Percentiles rank a stretch among this genome's conserved stretches.
Conservation (phyloP, 2,888 invertebrate species). For the Brachyopa scutellaris region DNA sequence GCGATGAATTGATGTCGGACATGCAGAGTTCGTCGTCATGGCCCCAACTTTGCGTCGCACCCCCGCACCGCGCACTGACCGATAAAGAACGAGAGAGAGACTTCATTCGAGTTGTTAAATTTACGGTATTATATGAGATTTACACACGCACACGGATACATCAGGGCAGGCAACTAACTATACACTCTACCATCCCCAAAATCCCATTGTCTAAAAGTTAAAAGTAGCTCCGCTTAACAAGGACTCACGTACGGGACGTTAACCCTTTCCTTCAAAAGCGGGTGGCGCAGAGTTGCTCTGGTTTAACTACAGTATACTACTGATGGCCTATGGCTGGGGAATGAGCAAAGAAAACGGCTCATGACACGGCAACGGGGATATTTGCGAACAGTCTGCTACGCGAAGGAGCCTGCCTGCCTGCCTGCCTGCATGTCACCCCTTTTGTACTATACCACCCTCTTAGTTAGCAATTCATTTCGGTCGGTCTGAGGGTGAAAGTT, state of each 20-base stretch:
- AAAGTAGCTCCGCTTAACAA: conserved; percentile 41
- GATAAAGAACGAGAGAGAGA: conserved; percentile 11
- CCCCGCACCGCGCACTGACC: conserved; percentile 7
- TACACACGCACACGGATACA: conserved; percentile 49
- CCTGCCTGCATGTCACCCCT: conserved; percentile 35
- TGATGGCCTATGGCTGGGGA: conserved; percentile 30
- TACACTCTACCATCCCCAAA: not conserved
- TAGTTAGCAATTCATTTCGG: conserved; percentile 55
- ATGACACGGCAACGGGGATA: conserved; percentile 56
- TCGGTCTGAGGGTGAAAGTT: conserved; percentile 62
- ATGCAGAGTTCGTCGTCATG: conserved; percentile 76
- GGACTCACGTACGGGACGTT: conserved; percentile 59
- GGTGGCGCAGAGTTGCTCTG: conserved; percentile 1
- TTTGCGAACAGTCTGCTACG: conserved; percentile 72
- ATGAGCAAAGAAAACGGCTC: conserved; percentile 57
- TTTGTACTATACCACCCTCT: conserved; percentile 31
- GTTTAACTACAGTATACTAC: not conserved
- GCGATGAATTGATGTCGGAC: conserved; percentile 76
- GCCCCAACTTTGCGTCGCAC: conserved; percentile 30
- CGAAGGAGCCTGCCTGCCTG: conserved; percentile 32
- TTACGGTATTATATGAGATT: conserved; percentile 64
- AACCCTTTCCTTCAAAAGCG: conserved; percentile 49
- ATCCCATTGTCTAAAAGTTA: conserved; percentile 60
- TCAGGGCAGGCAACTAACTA: not conserved
- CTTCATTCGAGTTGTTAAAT: conserved; percentile 65